phyloP scores from a whole-genome alignment of 2,113 vertebrate genomes.

The Nerophis lumbriciformis region DNA sequence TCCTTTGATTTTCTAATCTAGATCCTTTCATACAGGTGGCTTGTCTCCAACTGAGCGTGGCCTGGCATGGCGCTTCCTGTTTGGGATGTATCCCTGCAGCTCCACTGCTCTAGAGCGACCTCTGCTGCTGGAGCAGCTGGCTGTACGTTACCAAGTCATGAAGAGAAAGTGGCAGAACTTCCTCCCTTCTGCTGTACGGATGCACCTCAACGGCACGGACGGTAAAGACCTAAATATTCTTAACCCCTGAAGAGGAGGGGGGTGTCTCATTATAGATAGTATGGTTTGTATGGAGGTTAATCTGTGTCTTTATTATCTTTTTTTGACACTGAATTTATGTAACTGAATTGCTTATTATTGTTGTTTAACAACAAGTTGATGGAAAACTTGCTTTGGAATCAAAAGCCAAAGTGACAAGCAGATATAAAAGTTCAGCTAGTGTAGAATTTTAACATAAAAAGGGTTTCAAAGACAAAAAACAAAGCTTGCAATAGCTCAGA shows the following conservation, averaged over 20 bases:
- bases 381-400: no score
- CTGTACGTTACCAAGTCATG: conserved; percentile 69
- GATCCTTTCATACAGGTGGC: conserved; percentile 51
- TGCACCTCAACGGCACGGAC: conserved; percentile 72
- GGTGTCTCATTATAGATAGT: neutral
- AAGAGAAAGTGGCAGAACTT: conserved; percentile 73
- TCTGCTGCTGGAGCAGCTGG: conserved; percentile 68
- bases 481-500: no score
- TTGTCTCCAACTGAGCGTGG: conserved; percentile 63
- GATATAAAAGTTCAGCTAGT: no score
- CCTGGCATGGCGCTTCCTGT: conserved; percentile 73
- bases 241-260: neutral
- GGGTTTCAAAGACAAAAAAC: no score
- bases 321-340: no score
- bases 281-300: no score
- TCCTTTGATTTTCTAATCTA: neutral
- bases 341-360: no score
- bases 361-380: no score
- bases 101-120: conserved; percentile 72
- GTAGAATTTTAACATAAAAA: no score
- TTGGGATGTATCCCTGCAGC: conserved; percentile 74
- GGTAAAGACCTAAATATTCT: conserved; percentile 47
- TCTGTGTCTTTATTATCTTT: no score
- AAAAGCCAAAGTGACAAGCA: no score
- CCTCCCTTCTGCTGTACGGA: conserved; percentile 55